These are phyloP conservation scores for Pipistrellus nathusii DNA, from an alignment of 2,797 vertebrate genomes.

Conservation along the genomic window DNA sequence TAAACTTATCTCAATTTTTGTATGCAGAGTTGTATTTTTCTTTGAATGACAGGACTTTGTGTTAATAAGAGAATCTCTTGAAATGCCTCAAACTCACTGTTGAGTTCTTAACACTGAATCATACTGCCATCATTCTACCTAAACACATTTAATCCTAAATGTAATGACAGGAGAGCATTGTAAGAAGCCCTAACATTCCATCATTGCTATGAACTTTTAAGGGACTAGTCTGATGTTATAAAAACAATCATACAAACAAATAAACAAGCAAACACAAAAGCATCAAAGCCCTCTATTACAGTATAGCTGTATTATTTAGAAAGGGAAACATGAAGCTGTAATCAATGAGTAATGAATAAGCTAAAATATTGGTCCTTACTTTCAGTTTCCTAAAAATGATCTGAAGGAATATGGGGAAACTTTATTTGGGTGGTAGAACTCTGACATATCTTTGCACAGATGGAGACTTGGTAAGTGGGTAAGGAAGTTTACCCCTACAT, in stretches of 20 bases:
- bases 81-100: slow-evolving; percentile 21
- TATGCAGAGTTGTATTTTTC: background rate
- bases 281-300: background rate
- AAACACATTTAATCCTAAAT: background rate
- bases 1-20: slow-evolving; percentile 38
- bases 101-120: background rate
- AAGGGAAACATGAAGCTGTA: background rate
- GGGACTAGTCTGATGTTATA: background rate
- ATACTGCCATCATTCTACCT: background rate
- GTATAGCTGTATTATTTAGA: background rate
- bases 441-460: background rate
- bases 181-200: background rate
- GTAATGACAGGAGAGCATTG: background rate
- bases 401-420: background rate
- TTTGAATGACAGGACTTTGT: background rate
- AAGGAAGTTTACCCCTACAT: background rate
- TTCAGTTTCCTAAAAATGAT: slow-evolving; percentile 36
- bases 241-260: background rate
- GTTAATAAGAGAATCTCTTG: background rate
- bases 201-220: background rate
- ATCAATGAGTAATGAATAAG: background rate
- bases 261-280: background rate
- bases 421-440: background rate
- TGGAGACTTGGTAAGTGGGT: background rate
- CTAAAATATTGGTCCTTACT: background rate